phyloP scores from a whole-genome alignment of 2,888 invertebrate species.

The Orthosia gothica region DNA sequence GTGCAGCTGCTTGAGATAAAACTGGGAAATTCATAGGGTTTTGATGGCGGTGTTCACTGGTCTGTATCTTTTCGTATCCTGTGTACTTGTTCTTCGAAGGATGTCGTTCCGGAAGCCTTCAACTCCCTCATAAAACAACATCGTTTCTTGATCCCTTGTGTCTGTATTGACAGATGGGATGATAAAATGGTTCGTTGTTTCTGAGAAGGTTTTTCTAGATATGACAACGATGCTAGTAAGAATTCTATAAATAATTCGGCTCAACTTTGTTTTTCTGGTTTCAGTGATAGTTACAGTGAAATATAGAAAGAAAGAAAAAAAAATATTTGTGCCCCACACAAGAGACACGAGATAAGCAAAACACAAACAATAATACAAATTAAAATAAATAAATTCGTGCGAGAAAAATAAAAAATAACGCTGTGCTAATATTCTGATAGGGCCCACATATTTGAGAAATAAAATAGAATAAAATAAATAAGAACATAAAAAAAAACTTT shows the following conservation, averaged over 20 bases:
- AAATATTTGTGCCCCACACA: no score
- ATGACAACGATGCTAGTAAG: not conserved
- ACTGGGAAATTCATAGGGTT: conserved; percentile 41
- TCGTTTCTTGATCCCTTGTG: conserved; percentile 44
- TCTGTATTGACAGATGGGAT: conserved; percentile 27
- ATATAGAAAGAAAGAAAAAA: no score
- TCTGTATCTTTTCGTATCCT: conserved; percentile 23
- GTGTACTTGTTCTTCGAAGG: conserved; percentile 20
- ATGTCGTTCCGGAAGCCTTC: conserved; percentile 44
- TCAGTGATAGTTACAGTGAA: not conserved
- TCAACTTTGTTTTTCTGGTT: not conserved
- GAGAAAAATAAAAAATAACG: no score
- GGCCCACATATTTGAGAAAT: no score
- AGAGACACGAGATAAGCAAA: no score
- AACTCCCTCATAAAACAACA: conserved; percentile 58
- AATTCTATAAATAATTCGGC: not conserved
- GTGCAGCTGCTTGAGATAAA: conserved; percentile 28
- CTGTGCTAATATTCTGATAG: no score
- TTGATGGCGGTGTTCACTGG: conserved; percentile 38
- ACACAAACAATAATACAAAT: no score
- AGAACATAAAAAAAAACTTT: no score
- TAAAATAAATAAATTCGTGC: no score
- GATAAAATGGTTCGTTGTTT: conserved; percentile 30
- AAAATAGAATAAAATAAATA: no score
- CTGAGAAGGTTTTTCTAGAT: not conserved